Evolutionary conservation across 2,797 vertebrate species (phyloP).

Genomic region (Gallirallus australis): DNA sequence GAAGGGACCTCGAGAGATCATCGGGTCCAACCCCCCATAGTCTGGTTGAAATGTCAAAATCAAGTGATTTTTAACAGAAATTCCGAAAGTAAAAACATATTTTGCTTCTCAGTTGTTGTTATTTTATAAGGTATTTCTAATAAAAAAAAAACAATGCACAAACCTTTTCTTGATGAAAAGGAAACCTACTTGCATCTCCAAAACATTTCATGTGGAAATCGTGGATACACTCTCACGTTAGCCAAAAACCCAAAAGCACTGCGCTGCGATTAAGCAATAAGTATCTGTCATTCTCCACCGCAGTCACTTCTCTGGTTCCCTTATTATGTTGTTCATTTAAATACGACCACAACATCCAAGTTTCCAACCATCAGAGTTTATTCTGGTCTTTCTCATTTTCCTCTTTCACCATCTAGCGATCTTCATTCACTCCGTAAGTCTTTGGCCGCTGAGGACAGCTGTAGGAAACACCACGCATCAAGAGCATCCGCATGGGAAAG

Average conservation of each 20-base stretch:
- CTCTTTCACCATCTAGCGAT: background rate
- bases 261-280: background rate
- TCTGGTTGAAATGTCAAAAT: background rate
- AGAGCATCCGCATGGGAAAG: background rate
- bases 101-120: background rate
- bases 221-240: background rate
- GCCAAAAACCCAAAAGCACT: background rate
- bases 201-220: background rate
- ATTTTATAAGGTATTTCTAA: background rate
- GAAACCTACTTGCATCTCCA: background rate
- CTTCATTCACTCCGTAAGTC: background rate
- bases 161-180: background rate
- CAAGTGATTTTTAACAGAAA: background rate
- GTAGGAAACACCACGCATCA: background rate
- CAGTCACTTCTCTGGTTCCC: background rate
- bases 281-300: background rate
- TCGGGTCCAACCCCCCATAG: too few species aligned
- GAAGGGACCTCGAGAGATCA: too few species aligned
- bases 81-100: background rate
- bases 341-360: background rate
- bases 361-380: background rate
- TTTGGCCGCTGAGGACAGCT: rapidly evolving
- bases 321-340: background rate
- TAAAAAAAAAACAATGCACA: background rate
- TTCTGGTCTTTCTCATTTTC: background rate